Evolutionary conservation across 2,113 vertebrate species (phyloP), one percentile per base, ranked within the genome.

Genomic region (Saccopteryx leptura): DNA sequence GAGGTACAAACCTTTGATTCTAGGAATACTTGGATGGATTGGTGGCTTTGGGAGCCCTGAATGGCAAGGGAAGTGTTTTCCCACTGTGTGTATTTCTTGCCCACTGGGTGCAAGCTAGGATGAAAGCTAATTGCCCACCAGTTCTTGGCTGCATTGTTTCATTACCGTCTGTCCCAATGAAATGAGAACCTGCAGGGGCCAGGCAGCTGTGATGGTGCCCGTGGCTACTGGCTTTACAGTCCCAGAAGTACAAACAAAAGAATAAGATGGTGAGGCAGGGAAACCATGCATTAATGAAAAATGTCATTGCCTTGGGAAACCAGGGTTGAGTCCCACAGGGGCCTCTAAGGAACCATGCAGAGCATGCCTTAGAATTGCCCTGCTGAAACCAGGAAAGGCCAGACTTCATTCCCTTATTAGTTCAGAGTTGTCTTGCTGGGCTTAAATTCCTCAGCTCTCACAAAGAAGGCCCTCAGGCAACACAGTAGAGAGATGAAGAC

Each of bases 221-320:
- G 39, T 39, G 39, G 39, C 39, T 39, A 39, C 39, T 39, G 39
- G 39, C 39, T 39, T 39, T 39, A 39, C 39, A 39, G 39, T 48
- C 56, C 39, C 61, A 80, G 88, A 92, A 81, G 18, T 17, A 56
- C 48, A 81, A 39, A 76, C 15, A 26, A 72, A 4, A 9, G 15
- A 61, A 39, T 8, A 75, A 83, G 52, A 68, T 19, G 15, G 21
- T 1, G 5, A 90, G 33, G 14, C 7, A 14, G 31, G 26, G 15
- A 83, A 74, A 56, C 0, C 21, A 5, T 24, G 14, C 39, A 13
- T 58, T 50, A 31, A n/a, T 0, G 3, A 56, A 12, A 12, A 11
- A 60, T 18, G 5, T 46, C 11, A 71, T 19, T 66, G 79, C 31
- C 48, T n/a, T 7, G 56, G 39, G 63, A 19, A 48, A 9, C 12